phyloP scores from a whole-genome alignment of 2,113 vertebrate species.

The Catagonus wagneri region DNA sequence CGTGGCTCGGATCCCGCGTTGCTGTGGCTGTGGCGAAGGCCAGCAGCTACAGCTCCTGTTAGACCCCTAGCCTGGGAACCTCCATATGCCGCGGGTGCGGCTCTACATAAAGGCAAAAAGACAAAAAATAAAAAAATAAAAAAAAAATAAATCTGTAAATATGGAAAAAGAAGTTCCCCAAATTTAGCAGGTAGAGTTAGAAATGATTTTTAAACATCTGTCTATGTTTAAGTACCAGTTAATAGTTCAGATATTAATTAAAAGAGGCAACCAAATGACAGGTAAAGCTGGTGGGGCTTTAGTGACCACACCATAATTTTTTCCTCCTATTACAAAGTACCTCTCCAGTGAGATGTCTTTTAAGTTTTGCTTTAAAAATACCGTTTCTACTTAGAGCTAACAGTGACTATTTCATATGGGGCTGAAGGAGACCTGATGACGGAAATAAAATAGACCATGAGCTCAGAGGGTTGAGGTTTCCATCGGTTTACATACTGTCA shows the following conservation, averaged over 20 bases:
- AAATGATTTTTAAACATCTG: background rate
- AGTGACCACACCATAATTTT: background rate
- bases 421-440: background rate
- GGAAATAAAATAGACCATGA: background rate
- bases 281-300: background rate
- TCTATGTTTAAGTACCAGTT: background rate
- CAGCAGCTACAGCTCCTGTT: too few species aligned
- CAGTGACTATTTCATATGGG: background rate
- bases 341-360: background rate
- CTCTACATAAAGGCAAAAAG: too few species aligned
- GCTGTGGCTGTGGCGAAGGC: too few species aligned
- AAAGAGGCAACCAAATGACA: background rate
- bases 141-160: background rate
- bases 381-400: background rate
- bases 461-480: background rate
- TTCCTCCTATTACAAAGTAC: background rate
- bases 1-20: too few species aligned
- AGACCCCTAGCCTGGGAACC: too few species aligned
- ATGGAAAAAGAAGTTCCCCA: background rate
- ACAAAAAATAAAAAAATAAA: too few species aligned
- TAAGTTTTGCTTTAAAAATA: conserved; percentile 44
- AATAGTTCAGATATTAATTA: conserved; percentile 23
- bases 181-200: background rate
- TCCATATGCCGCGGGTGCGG: too few species aligned
- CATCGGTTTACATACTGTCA: background rate